A percentile compares a stretch with the other conserved stretches of the same genome.
These are phyloP conservation scores for Drosophila sp. DNA, from an alignment of 1,140 invertebrate species.

Conservation along the genomic window DNA sequence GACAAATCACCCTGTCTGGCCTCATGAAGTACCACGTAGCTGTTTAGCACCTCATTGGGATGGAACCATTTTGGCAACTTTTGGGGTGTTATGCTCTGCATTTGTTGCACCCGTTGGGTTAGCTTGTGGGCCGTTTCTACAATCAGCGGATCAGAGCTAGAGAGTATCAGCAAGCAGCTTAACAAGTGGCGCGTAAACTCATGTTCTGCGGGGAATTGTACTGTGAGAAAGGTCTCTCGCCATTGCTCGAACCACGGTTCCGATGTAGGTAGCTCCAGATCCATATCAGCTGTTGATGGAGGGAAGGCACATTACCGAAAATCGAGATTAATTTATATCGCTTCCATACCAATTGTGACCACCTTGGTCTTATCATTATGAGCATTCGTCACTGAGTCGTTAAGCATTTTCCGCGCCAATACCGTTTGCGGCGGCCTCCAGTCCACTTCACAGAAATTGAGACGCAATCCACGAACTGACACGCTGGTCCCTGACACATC, in stretches of 20 bases:
- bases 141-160: constrained; percentile 91
- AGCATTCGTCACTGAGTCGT: constrained; percentile 91
- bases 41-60: constrained; percentile 90
- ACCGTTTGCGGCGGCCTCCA: constrained; percentile 91
- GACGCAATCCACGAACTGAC: constrained; percentile 90
- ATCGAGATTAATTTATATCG: background rate
- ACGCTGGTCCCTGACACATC: constrained; percentile 91
- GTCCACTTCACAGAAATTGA: constrained; percentile 92
- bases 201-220: constrained; percentile 96
- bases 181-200: constrained; percentile 97
- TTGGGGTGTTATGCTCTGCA: constrained; percentile 89
- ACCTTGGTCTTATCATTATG: constrained; percentile 87
- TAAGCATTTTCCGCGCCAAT: constrained; percentile 92
- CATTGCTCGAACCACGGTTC: constrained; percentile 99
- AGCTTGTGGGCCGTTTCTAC: constrained; percentile 90
- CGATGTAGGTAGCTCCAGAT: constrained; percentile 87
- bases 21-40: constrained; percentile 96
- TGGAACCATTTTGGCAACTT: constrained; percentile 96
- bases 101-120: constrained; percentile 90
- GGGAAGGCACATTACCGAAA: background rate
- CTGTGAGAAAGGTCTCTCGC: constrained; percentile 94
- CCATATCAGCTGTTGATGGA: constrained; percentile 80
- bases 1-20: constrained; percentile 80
- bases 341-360: constrained; percentile 83
- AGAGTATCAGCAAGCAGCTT: constrained; percentile 94